Evolutionary conservation across 2,113 vertebrate species (phyloP).

Genomic region (Ictalurus punctatus): DNA sequence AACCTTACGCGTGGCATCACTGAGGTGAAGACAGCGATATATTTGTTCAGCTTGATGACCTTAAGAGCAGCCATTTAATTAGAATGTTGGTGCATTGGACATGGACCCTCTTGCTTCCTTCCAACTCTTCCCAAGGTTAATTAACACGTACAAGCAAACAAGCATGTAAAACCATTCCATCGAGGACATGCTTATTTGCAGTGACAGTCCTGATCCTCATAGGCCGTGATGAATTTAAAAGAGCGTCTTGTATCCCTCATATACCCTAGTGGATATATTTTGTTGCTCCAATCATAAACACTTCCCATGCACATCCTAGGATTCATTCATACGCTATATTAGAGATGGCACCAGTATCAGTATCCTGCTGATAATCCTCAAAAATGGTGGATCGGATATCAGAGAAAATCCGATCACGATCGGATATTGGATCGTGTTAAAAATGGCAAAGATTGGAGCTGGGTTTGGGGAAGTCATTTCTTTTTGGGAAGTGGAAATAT

Average conservation of each 20-base stretch:
- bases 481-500: neutral
- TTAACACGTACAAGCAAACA: conserved; percentile 2
- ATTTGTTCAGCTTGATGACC: neutral
- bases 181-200: neutral
- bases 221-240: neutral
- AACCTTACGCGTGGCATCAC: conserved; percentile 11
- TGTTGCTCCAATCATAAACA: neutral
- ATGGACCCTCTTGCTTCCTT: neutral
- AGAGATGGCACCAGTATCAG: neutral
- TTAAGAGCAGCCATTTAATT: conserved; percentile 21
- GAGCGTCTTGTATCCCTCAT: neutral
- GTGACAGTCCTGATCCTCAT: neutral
- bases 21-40: neutral
- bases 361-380: neutral
- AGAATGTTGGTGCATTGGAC: neutral
- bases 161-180: neutral
- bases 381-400: neutral
- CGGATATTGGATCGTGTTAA: neutral
- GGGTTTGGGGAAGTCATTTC: neutral
- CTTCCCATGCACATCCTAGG: neutral
- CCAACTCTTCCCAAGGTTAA: conserved; percentile 13
- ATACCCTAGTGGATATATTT: neutral
- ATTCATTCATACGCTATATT: neutral
- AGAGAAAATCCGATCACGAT: neutral
- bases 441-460: neutral